A percentile compares a stretch with the other conserved stretches of the same genome.
These are phyloP conservation scores for Seira ritae DNA, from an alignment of 2,888 invertebrate genomes.

Conservation along the genomic window DNA sequence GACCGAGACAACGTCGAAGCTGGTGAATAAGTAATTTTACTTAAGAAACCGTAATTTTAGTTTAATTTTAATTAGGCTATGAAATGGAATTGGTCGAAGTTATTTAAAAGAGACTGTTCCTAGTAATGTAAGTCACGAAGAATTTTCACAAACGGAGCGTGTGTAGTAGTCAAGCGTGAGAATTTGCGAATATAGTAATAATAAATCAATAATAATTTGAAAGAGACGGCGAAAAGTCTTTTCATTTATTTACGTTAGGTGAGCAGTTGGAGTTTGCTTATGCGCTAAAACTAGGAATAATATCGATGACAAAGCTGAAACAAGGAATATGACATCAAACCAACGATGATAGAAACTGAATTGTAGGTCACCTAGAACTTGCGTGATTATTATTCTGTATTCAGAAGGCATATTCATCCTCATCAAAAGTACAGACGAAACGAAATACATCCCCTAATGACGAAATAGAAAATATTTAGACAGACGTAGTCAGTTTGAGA, in stretches of 20 bases:
- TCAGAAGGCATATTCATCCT: conserved; percentile 99
- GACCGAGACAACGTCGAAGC: background rate
- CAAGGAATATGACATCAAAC: conserved; percentile 99
- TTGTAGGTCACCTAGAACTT: conserved; percentile 96
- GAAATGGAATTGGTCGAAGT: conserved; percentile 36
- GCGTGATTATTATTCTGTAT: conserved; percentile 93
- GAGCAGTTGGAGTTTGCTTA: conserved; percentile 82
- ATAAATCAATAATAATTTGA: too few species aligned
- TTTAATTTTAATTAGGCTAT: conserved; percentile 6
- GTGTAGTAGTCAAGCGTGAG: conserved; percentile 36
- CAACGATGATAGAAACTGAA: conserved; percentile 99
- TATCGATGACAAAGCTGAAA: conserved; percentile 96
- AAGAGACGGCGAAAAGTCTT: too few species aligned
- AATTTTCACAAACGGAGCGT: conserved; percentile 29
- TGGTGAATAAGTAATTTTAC: too few species aligned
- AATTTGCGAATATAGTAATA: too few species aligned
- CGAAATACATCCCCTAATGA: conserved; percentile 97
- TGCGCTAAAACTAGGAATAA: conserved; percentile 96
- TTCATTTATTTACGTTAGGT: conserved; percentile 67
- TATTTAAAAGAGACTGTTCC: conserved; percentile 43
- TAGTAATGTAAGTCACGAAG: conserved; percentile 16
- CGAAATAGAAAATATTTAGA: too few species aligned
- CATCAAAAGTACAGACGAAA: conserved; percentile 97
- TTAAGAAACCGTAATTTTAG: background rate
- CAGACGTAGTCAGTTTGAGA: too few species aligned